Evolutionary conservation across 2,888 invertebrate species (phyloP), one percentile per base, ranked within the genome.

Genomic region (Gordius sp.): DNA sequence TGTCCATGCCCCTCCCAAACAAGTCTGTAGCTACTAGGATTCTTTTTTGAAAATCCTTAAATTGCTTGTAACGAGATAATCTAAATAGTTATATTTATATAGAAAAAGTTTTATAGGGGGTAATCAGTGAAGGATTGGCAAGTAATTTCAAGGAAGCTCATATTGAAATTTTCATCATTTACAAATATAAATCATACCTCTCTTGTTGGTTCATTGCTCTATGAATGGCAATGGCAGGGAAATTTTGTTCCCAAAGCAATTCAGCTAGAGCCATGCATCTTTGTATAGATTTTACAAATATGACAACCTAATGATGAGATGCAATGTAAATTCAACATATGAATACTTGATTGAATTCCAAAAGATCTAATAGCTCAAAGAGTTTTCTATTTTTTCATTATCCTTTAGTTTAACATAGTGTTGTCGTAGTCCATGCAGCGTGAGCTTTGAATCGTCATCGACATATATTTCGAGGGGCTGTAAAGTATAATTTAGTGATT

Each of bases 391-490:
- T 99, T 73, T 99, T 73, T 97, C 97, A 68, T 87, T 89, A 71
- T 97, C 97, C 75, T 91, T 93, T 61, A 99, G 77, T 71, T 97
- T 97, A 56, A 93, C 87, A 68, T 99, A 99, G 72, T 97, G 93
- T 67, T 99, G 97, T 69, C 91, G 91, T 60, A 99, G 75, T 61
- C 97, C 97, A 66, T 99, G 97, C 62, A 99, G 76, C 0, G 97
- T 99, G 63, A 99, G 76, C 72, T 99, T 99, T 56, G 93, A 89
- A 74, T 99, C 97, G 68, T 97, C 93, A 67, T 99, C 97, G 41
- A 99, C 93, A 71, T 93, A 99, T 55, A 99, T 91, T 75, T 99
- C 97, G 91, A 99, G 89, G 2, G 97, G 97, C 80, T 97, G 74
- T 53, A 67, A 67, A 56, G 18, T 2, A 26, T 41, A 25, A 2